A percentile compares a stretch with the other conserved stretches of the same genome.
These are phyloP conservation scores for Lepidurus couesii DNA, from an alignment of 1,140 invertebrate species.

Conservation along the genomic window DNA sequence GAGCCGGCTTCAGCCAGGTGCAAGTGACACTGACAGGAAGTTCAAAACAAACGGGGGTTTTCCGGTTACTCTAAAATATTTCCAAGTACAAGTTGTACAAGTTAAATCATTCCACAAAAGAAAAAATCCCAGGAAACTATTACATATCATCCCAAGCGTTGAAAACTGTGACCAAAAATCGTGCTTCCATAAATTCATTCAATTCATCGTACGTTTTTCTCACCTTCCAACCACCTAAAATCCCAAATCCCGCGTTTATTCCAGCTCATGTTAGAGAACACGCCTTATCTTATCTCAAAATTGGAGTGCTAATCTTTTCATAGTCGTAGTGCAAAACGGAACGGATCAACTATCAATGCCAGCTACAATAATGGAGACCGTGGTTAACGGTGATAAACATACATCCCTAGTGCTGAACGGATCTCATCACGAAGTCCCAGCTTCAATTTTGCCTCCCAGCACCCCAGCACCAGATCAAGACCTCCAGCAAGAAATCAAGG, in stretches of 20 bases:
- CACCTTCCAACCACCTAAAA: too few species aligned
- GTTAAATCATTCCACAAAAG: neutral
- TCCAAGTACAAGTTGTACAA: neutral
- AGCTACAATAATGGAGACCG: neutral
- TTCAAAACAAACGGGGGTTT: constrained; percentile 8
- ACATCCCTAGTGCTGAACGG: neutral
- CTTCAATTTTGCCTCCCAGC: constrained; percentile 17
- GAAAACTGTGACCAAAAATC: too few species aligned
- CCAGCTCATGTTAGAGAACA: neutral
- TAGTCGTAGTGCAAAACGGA: neutral
- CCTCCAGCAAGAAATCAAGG: neutral
- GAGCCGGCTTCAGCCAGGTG: constrained; percentile 12
- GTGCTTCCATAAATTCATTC: too few species aligned
- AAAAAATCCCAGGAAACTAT: neutral
- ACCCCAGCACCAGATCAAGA: neutral
- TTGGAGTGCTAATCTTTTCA: neutral
- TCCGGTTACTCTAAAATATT: neutral
- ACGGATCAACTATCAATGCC: neutral
- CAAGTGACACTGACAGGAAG: constrained; percentile 7
- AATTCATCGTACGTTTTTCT: too few species aligned
- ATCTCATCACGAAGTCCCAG: neutral
- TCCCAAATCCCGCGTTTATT: too few species aligned
- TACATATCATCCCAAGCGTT: too few species aligned
- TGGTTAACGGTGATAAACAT: neutral
- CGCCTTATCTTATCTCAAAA: neutral